Evolutionary conservation across 2,888 invertebrate species (phyloP), one percentile per base, ranked within the genome.

Genomic region (Cryptophagus acutangulus): DNA sequence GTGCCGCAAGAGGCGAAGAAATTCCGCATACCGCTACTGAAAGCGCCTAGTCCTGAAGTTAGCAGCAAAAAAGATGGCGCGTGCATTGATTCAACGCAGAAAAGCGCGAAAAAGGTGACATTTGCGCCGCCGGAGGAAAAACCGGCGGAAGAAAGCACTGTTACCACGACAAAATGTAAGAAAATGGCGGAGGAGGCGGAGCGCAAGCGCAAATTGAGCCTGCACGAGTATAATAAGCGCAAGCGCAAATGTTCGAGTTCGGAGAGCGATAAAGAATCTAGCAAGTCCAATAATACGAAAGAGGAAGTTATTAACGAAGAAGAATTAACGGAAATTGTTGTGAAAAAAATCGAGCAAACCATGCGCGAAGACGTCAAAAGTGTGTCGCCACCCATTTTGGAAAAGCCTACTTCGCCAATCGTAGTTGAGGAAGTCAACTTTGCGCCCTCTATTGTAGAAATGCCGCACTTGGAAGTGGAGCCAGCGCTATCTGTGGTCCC

Each of bases 161-260:
- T 9, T 9, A n/a, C 8, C 8, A 24, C 8, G n/a, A 24, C n/a
- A n/a, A 24, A 24, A n/a, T 9, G 8, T n/a, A 24, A 24, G 24
- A 24, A 24, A 24, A 24, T 24, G 24, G 8, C 8, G 24, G 24
- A 24, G n/a, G 24, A 24, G n/a, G n/a, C n/a, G 17, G n/a, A 17
- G 9, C 1, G 39, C 38, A 54, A 54, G 33, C 49, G 38, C 28
- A 54, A 52, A 36, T 50, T 62, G 3, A 61, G 59, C 33, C 46
- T 58, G 24, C 55, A 57, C 17, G 62, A 62, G 38, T 62, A 62
- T 42, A 59, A 58, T 24, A 56, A 45, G 18, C 41, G 62, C 9
- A 62, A 59, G 38, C 38, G 59, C 31, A 61, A 58, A 46, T 30
- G 45, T 2, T 26, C 41, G 1, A 10, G 15, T 0, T 34, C 17